Conservation (phyloP, 2,888 invertebrate genomes). For the Epiblema foenella region DNA sequence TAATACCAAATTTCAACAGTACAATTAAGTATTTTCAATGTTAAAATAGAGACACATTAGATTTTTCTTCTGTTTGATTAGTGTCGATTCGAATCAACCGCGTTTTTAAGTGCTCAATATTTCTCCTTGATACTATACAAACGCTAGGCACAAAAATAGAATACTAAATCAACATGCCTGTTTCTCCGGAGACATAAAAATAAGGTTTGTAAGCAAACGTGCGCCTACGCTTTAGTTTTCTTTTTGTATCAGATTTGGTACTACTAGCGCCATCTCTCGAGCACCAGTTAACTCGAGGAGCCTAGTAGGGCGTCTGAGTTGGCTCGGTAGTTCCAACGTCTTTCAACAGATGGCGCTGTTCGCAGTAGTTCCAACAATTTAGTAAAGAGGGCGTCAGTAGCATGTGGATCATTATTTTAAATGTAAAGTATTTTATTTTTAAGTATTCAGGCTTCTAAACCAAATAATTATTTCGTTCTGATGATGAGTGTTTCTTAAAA, state of each 20-base stretch:
- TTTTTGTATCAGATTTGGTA: slow-evolving; percentile 29
- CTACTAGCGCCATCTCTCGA: slow-evolving; percentile 66
- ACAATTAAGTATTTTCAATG: background rate
- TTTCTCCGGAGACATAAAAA: slow-evolving; percentile 47
- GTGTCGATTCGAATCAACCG: background rate
- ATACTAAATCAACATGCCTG: slow-evolving; percentile 44
- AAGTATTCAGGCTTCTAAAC: background rate
- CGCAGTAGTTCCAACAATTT: slow-evolving; percentile 45
- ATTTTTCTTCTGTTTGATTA: background rate
- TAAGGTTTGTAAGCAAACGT: slow-evolving; percentile 55
- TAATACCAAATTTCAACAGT: background rate
- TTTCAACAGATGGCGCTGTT: slow-evolving; percentile 58
- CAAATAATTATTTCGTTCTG: background rate
- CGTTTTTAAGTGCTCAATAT: slow-evolving; percentile 10
- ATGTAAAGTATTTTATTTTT: background rate
- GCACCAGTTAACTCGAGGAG: slow-evolving; percentile 22
- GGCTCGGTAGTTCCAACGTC: slow-evolving; percentile 47
- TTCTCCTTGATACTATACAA: slow-evolving; percentile 11
- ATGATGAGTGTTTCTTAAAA: background rate
- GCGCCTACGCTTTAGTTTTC: slow-evolving; percentile 53
- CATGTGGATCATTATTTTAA: too few relatives aligned
- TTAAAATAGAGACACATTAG: background rate
- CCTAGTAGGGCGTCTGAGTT: slow-evolving; percentile 3
- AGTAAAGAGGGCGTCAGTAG: slow-evolving; percentile 59
- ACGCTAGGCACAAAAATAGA: slow-evolving; percentile 40